A percentile compares a stretch with the other conserved stretches of the same genome.
Conservation (phyloP, 2,888 invertebrate species). For the Diarsia brunnea region DNA sequence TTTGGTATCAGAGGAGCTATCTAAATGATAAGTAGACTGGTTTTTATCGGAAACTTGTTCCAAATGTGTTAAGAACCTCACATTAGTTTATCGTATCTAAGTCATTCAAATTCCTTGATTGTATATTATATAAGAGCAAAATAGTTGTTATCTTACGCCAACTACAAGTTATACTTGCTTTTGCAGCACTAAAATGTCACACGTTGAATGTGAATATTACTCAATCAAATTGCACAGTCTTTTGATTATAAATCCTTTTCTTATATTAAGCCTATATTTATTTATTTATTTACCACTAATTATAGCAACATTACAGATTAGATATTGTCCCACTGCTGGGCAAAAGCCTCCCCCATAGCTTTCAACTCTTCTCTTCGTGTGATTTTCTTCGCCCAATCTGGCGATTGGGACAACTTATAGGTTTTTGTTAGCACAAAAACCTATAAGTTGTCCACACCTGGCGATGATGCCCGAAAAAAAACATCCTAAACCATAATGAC, state of each 20-base stretch:
- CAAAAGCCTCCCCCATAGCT: no score
- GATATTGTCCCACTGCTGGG: no score
- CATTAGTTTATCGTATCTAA: not conserved
- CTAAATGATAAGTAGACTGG: conserved; percentile 34
- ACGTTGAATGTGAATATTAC: not conserved
- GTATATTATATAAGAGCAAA: not conserved
- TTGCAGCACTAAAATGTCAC: not conserved
- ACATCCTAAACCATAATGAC: not conserved
- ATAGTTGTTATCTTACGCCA: not conserved
- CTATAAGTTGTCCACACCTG: no score
- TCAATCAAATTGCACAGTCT: not conserved
- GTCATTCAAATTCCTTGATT: conserved; percentile 24
- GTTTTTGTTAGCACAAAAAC: no score
- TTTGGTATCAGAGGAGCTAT: conserved; percentile 11
- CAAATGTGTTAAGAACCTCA: conserved; percentile 2
- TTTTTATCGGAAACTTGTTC: conserved; percentile 33
- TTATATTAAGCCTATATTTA: no score
- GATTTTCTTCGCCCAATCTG: no score
- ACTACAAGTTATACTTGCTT: not conserved
- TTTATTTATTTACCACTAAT: no score
- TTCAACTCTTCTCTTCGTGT: no score
- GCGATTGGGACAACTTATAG: no score
- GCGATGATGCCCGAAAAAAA: not conserved
- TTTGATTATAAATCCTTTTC: no score
- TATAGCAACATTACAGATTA: no score